phyloP scores from a whole-genome alignment of 1,140 invertebrate species.

The Tachypleus tridentatus region DNA sequence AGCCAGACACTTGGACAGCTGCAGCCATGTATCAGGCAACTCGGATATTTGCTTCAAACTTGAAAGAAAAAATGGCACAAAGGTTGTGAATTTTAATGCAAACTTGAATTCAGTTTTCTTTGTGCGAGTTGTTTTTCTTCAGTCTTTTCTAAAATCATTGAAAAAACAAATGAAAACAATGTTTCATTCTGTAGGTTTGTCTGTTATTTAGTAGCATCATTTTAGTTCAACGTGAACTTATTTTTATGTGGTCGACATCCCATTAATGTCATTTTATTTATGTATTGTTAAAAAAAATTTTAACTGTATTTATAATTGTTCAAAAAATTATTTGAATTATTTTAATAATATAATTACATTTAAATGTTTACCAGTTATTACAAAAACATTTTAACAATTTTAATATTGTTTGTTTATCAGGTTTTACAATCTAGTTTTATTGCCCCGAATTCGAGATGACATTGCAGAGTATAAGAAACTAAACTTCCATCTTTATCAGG shows the following conservation, averaged over 20 bases:
- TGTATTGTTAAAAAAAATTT: too few relatives aligned
- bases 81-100: conserved; percentile 34
- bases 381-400: background rate
- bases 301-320: background rate
- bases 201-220: too few relatives aligned
- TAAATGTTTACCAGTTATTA: background rate
- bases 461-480: conserved; percentile 87
- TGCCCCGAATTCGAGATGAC: conserved; percentile 90
- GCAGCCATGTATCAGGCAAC: conserved; percentile 94
- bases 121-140: too few relatives aligned
- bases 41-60: conserved; percentile 88
- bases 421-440: conserved; percentile 85
- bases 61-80: conserved; percentile 93
- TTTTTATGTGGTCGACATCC: too few relatives aligned
- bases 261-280: too few relatives aligned
- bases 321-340: background rate
- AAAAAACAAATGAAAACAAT: too few relatives aligned
- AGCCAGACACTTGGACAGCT: conserved; percentile 54
- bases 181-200: too few relatives aligned
- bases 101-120: too few relatives aligned
- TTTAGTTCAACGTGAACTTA: too few relatives aligned
- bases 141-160: too few relatives aligned
- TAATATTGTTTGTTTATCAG: conserved; percentile 24
- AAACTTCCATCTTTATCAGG: conserved; percentile 92
- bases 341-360: background rate